phyloP scores from a whole-genome alignment of 2,888 invertebrate genomes.

The Plebejus melissa region DNA sequence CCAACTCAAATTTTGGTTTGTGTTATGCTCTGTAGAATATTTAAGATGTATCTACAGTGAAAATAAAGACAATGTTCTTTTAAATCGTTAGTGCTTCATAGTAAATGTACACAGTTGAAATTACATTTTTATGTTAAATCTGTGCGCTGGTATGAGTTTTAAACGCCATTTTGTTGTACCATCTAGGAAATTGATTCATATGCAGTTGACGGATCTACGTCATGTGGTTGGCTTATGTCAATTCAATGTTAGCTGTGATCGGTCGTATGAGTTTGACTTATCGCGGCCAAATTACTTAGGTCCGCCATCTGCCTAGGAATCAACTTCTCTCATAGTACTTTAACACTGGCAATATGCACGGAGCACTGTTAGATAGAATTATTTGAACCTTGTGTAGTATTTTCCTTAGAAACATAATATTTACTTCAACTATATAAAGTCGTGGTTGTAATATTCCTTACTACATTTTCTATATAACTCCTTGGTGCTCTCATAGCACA shows the following conservation, averaged over 20 bases:
- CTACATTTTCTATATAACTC: not conserved
- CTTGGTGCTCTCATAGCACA: not conserved
- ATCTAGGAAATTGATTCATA: no score
- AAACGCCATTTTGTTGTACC: not conserved
- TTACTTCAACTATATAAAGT: not conserved
- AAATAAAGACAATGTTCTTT: constrained; percentile 12
- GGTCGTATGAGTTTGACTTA: no score
- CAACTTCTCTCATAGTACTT: no score
- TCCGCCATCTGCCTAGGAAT: no score
- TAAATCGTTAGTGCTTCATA: not conserved
- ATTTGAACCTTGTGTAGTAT: not conserved
- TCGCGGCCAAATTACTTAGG: no score
- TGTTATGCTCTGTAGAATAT: not conserved
- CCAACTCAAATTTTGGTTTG: constrained; percentile 22
- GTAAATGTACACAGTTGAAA: not conserved
- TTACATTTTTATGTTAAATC: constrained; percentile 3
- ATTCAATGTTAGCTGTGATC: no score
- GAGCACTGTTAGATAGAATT: not conserved
- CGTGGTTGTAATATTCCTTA: not conserved
- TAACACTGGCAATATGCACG: not conserved
- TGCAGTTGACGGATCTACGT: no score
- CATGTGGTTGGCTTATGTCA: no score
- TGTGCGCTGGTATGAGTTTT: constrained; percentile 14
- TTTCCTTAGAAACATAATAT: not conserved
- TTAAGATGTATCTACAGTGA: not conserved